Evolutionary conservation across 2,113 vertebrate genomes (phyloP), one percentile per base, ranked within the genome.

Genomic region (Merops nubicus): DNA sequence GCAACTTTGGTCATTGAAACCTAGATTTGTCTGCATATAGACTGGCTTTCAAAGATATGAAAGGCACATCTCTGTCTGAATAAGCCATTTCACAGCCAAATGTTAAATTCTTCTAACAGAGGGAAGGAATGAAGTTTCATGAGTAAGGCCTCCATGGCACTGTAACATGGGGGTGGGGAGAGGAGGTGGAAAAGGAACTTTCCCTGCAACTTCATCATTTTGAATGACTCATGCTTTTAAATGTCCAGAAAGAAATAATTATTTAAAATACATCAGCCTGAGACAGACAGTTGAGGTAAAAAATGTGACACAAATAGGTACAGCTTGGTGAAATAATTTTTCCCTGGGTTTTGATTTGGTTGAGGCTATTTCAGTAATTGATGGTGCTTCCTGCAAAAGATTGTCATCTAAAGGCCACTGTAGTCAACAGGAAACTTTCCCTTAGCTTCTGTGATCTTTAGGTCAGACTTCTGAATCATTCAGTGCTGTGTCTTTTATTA

Each of bases 121-220:
- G 12, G 9, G 36, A 74, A 51, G 40, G 57, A 93, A 25, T 76
- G 68, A 83, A 72, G 15, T 64, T 87, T 94, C 34, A 53, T 57
- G 67, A 63, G 60, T 47, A 85, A 75, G 56, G 21, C 62, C 20
- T 67, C 57, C 88, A 93, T 31, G 60, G 40, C 62, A 65, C 40
- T 75, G 31, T 67, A 74, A 83, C 17, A 2, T 67, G 63, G 60
- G 23, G 34, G 5, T 0, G 1, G 28, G 43, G 22, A 80, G 21
- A 85, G 69, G 77, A 76, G 85, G 78, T 85, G 23, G 82, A 85
- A 83, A 90, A 57, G 75, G 88, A 94, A 47, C 42, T 93, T 94
- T 95, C 76, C 72, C 57, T 88, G 33, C 25, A 77, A 83, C 75
- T 80, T 74, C 60, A 51, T 93, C 19, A 56, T 80, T 38, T 63